These are phyloP conservation scores for Tetrapedia diversipes DNA, from an alignment of 2,888 invertebrate species.

Conservation along the genomic window DNA sequence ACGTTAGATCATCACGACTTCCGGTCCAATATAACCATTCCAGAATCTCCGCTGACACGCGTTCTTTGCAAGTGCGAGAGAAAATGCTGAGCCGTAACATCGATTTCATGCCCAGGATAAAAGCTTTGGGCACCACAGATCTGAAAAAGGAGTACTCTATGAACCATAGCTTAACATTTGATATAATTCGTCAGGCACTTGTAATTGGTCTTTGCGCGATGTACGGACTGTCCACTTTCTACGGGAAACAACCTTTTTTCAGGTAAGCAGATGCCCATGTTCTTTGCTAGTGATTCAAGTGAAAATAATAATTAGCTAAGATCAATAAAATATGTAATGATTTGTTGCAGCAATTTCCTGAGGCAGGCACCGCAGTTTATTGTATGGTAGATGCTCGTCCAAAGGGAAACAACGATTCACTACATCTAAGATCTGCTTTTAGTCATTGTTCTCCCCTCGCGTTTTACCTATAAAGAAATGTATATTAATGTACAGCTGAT, in stretches of 20 bases:
- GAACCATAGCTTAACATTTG: constrained; percentile 47
- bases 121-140: neutral
- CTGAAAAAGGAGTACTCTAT: constrained; percentile 34
- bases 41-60: constrained; percentile 2
- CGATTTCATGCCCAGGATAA: constrained; percentile 6
- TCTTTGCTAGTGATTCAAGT: neutral
- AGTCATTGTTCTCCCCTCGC: constrained; percentile 41
- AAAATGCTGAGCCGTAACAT: neutral
- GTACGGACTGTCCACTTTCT: constrained; percentile 74
- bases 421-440: constrained; percentile 53
- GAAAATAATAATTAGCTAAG: neutral
- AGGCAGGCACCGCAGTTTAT: constrained; percentile 39
- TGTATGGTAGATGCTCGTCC: constrained; percentile 37
- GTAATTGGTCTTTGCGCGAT: constrained; percentile 73
- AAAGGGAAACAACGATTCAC: constrained; percentile 26
- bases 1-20: neutral
- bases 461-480: constrained; percentile 26
- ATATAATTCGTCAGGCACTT: constrained; percentile 71
- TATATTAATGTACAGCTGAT: constrained; percentile 64
- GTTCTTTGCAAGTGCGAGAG: constrained; percentile 16
- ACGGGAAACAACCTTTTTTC: constrained; percentile 68
- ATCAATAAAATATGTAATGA: neutral
- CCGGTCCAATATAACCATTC: constrained; percentile 1
- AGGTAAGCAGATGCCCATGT: constrained; percentile 64
- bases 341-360: constrained; percentile 47